Evolutionary conservation across 2,888 invertebrate genomes (phyloP).

Genomic region (Lacanobia oleracea): DNA sequence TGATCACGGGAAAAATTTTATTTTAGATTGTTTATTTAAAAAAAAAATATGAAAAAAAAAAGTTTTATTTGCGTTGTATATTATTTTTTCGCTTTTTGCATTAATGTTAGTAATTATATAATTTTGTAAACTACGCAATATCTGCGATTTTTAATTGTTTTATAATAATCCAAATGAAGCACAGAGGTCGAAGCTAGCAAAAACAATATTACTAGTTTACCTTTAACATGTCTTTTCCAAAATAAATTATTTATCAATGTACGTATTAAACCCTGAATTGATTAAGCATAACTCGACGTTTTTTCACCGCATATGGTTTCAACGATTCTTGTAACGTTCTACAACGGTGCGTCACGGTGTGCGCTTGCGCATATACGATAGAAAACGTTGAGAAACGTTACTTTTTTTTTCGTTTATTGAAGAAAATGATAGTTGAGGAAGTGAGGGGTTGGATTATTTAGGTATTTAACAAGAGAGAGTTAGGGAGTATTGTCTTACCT

Average conservation of each 20-base stretch:
- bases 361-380: constrained; percentile 26
- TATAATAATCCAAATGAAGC: neutral
- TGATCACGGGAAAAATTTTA: no score
- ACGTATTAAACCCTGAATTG: constrained; percentile 17
- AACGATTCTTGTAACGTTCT: constrained; percentile 49
- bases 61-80: no score
- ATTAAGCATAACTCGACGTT: constrained; percentile 28
- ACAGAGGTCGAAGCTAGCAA: neutral
- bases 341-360: constrained; percentile 57
- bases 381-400: constrained; percentile 39
- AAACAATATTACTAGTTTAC: neutral
- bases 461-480: neutral
- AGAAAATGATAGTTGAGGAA: constrained; percentile 2
- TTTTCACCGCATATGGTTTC: constrained; percentile 52
- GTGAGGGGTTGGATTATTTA: neutral
- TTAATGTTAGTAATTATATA: no score
- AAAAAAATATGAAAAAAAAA: no score
- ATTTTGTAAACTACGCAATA: no score
- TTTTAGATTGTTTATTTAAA: no score
- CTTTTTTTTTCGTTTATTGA: constrained; percentile 21
- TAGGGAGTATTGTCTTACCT: neutral
- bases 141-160: neutral
- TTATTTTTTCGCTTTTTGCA: no score
- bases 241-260: constrained; percentile 23
- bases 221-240: neutral